Evolutionary conservation across 1,140 invertebrate species (phyloP), one percentile per base, ranked within the genome.

Genomic region (Ceratina australensis): DNA sequence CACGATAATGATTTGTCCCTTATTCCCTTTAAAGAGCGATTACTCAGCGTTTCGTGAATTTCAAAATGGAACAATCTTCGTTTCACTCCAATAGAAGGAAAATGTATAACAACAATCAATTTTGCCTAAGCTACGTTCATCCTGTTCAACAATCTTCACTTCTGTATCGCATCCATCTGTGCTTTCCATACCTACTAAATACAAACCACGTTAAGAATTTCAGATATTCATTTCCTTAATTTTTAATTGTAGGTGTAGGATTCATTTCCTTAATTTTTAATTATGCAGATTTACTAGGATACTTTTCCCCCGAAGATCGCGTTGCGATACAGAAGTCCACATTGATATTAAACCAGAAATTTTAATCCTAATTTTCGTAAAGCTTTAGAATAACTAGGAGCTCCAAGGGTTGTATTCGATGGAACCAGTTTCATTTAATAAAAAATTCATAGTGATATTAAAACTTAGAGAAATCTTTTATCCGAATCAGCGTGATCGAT

Each of bases 311-410:
- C 16, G 49, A 49, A 18, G 15, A 18, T 18, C 16, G 18, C 0
- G 26, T 66, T 47, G 64, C 64, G 15, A 66, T 66, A 66, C 64
- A 66, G 42, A 66, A 66, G 64, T 52, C 16, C 5, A 26, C 33
- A 66, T 66, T 18, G 64, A 66, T n/a, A 52, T 50, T 4, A 10
- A 68, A 54, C 26, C 49, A 50, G 49, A 54, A 47, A 28, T 18
- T 28, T 54, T 16, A 18, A 68, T n/a, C n/a, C 16, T 67, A 52
- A 22, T 68, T 28, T 16, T 22, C n/a, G 26, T 13, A 57, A 69
- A 69, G 52, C 28, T 69, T 57, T 33, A 68, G 50, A 8, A 26
- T 20, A 57, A 57, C n/a, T 42, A 18, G 20, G 22, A 42, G 20
- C 8, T 57, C 10, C 52, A n/a, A 49, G 15, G 4, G 13, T 67